These are phyloP conservation scores for Asarcornis scutulata DNA, from an alignment of 2,113 vertebrate species.

Conservation along the genomic window DNA sequence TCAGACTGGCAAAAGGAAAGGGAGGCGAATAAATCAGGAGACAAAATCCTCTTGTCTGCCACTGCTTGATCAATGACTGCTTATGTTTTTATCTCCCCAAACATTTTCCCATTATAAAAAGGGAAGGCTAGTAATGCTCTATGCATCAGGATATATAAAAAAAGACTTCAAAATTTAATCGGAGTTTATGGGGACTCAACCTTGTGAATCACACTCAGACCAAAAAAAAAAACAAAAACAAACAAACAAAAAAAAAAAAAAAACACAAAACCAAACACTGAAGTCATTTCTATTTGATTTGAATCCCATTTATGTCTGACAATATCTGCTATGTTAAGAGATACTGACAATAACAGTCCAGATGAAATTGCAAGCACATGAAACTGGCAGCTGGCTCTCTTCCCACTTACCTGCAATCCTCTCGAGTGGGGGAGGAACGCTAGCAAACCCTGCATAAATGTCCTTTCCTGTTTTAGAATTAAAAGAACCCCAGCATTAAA, in stretches of 20 bases:
- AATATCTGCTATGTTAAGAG: neutral
- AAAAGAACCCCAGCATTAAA: neutral
- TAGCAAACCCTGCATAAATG: neutral
- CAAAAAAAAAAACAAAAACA: too few relatives aligned
- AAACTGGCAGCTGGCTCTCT: neutral
- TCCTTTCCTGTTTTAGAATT: neutral
- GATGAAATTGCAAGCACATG: neutral
- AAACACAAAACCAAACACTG: neutral
- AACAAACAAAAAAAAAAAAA: too few relatives aligned
- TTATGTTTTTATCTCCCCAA: neutral
- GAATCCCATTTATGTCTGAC: neutral
- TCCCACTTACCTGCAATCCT: neutral
- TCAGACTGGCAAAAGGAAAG: neutral
- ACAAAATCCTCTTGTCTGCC: slow-evolving; percentile 15
- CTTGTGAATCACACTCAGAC: neutral
- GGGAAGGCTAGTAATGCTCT: neutral
- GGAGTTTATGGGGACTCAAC: neutral
- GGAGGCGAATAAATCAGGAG: neutral
- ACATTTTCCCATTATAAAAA: neutral
- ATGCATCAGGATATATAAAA: neutral
- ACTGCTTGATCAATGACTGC: neutral
- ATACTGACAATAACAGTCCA: neutral
- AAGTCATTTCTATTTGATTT: neutral
- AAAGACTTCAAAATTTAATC: neutral
- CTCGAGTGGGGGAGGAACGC: neutral